phyloP scores from a whole-genome alignment of 2,797 vertebrate species.

The Cossypha heuglini region DNA sequence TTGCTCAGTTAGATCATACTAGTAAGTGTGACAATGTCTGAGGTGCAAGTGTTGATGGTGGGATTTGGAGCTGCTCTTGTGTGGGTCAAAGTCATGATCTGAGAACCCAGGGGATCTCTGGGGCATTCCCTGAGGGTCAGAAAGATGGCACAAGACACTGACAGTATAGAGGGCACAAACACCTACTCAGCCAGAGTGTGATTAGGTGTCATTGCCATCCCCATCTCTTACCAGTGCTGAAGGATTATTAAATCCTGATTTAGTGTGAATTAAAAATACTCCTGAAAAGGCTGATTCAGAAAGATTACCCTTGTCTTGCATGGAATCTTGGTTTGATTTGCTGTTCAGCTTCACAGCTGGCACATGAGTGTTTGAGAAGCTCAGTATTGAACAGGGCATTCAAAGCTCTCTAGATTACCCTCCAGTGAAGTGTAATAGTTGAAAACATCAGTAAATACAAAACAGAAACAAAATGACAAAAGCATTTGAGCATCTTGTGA shows the following conservation, averaged over 20 bases:
- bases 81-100: not conserved
- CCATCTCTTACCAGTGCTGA: not conserved
- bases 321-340: not conserved
- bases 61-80: not conserved
- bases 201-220: not conserved
- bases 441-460: constrained; percentile 60
- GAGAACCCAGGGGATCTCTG: not conserved
- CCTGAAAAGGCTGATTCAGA: not conserved
- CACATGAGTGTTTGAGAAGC: constrained; percentile 49
- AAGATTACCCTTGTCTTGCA: not conserved
- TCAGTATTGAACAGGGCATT: constrained; percentile 23
- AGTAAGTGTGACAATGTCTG: rapidly evolving
- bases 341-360: not conserved
- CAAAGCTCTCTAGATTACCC: constrained; percentile 12
- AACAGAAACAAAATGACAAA: constrained; percentile 27
- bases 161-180: not conserved
- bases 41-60: not conserved
- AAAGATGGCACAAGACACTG: not conserved
- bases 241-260: not conserved
- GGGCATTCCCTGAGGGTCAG: not conserved
- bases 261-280: not conserved
- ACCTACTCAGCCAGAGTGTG: not conserved
- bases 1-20: not conserved
- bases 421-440: constrained; percentile 30
- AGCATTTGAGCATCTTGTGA: constrained; percentile 10